Evolutionary conservation across 1,140 invertebrate genomes (phyloP), one percentile per base, ranked within the genome.

Genomic region (Drosophila gunungcola): DNA sequence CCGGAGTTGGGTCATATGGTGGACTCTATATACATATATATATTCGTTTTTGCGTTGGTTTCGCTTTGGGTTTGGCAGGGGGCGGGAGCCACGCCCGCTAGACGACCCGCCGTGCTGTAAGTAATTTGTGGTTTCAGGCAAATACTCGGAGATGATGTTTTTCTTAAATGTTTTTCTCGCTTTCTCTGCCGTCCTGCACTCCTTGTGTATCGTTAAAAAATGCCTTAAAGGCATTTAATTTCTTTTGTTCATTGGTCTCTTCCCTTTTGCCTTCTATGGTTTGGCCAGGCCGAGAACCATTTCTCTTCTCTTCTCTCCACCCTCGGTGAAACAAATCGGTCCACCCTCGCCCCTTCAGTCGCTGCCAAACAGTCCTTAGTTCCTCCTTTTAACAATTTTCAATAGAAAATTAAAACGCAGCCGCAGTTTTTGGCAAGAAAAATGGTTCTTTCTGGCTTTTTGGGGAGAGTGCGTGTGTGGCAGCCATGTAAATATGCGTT

Each of bases 71-170:
- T 10, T n/a, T 39, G 48, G 46, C 38, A 46, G 49, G 29, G 36
- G 43, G 29, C 34, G 32, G 32, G 27, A 13, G 56, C 68, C 67
- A 82, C 83, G 65, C 83, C 83, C 83, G 76, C 82, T 76, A 72
- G 74, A 79, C 78, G 57, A 69, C 83, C 76, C 80, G 83, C 83
- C 80, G 83, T 81, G 84, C 84, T 88, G 84, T 89, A 89, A 89
- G 84, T 89, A 89, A 89, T 89, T 89, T 89, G 84, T 89, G 84
- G 84, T 89, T 89, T 89, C 84, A 84, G 84, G 84, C 84, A 89
- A 89, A 89, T 89, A 84, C 77, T 84, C 72, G 41, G 68, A 80
- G 84, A 89, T 89, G 84, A 89, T 89, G 84, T 89, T 89, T 89
- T 89, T 89, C 84, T 89, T 89, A 89, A 89, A 89, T 89, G 84